Evolutionary conservation across 2,888 invertebrate genomes (phyloP).

Genomic region (Laothoe populi): DNA sequence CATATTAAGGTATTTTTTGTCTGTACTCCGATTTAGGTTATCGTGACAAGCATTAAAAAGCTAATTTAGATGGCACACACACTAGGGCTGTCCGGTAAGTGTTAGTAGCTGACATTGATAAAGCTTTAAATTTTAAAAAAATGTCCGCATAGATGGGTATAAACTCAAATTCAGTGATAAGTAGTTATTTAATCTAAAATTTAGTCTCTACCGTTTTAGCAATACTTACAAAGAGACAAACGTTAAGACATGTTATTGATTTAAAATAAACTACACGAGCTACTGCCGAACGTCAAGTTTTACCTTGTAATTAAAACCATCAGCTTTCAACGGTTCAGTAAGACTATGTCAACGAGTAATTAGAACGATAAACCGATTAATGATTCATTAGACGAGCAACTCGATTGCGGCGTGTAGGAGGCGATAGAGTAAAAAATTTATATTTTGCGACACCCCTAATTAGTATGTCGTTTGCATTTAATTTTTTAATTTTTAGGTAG

Average conservation of each 20-base stretch:
- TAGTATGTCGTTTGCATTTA: background rate
- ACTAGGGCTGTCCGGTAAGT: background rate
- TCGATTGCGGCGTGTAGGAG: background rate
- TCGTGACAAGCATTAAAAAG: background rate
- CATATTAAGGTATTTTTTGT: background rate
- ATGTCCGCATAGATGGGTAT: too few relatives aligned
- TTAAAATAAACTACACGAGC: background rate
- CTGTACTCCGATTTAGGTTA: background rate
- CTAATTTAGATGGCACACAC: background rate
- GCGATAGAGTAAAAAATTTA: background rate
- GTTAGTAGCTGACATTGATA: too few relatives aligned
- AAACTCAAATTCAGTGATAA: too few relatives aligned
- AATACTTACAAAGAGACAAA: too few relatives aligned
- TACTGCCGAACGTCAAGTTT: background rate
- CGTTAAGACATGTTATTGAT: background rate
- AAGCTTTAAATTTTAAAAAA: too few relatives aligned
- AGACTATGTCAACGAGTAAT: constrained; percentile 16
- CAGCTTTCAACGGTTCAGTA: background rate
- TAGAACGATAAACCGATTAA: constrained; percentile 19
- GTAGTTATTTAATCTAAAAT: too few relatives aligned
- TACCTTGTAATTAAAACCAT: background rate
- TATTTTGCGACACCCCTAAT: background rate
- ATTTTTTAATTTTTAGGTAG: too few relatives aligned
- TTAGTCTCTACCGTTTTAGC: too few relatives aligned
- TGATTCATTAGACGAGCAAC: constrained; percentile 13